Evolutionary conservation across 2,888 invertebrate species (phyloP), one percentile per base, ranked within the genome.

Genomic region (Salticus scenicus): DNA sequence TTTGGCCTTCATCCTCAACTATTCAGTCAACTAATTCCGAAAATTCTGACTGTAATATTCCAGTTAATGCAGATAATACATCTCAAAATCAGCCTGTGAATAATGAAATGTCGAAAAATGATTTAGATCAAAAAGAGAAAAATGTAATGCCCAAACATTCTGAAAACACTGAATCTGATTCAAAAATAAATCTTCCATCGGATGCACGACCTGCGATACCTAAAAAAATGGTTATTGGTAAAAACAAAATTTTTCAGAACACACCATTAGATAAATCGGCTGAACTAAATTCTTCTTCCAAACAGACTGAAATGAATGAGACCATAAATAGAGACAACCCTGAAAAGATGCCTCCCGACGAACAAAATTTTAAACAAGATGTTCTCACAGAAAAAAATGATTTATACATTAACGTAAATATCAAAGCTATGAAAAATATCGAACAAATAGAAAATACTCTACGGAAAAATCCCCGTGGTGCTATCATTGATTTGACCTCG

Each of bases 401-500:
- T 63, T 33, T 70, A 14, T 87, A 87, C 30, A 87, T 66, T 20
- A 87, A 87, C 72, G 67, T 87, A 2, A 84, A 83, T 72, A 20
- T 69, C 28, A 77, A 69, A 31, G 75, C 88, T 5, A 57, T 75
- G 41, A 83, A 83, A 66, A 88, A 88, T 37, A 82, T 88, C 30
- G 88, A 81, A 27, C 82, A 83, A 41, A 88, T 88, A 41, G 88
- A 88, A 76, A 86, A 83, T 37, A 78, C 86, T 10, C 14, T 88
- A 0, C 64, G 76, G 27, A 87, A 79, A 17, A 76, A 76, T 75
- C 88, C 86, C n/a, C 78, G 88, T 51, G 75, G 88, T 70, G 88
- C 86, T 37, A 87, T 88, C 7, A 87, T 88, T 75, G 88, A 88
- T 69, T 83, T 88, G 42, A 88, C 88, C 14, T 88, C 88, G 0